Conservation (phyloP, 2,113 vertebrate species). For the Glaucomys volans region DNA sequence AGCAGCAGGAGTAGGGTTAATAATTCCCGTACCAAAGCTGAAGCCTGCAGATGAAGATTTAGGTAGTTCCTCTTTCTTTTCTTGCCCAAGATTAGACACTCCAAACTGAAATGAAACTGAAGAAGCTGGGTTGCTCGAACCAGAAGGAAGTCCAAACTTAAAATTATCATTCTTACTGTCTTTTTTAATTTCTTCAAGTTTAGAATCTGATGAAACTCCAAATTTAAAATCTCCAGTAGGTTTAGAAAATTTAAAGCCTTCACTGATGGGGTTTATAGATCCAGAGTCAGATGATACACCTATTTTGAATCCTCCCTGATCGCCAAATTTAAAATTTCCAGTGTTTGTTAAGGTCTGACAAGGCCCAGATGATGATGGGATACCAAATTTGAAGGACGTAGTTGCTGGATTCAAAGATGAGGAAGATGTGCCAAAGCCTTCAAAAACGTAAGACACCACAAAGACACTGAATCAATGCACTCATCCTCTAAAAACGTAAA, state of each 20-base stretch:
- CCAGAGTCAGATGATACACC: slow-evolving; percentile 85
- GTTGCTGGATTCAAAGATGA: slow-evolving; percentile 78
- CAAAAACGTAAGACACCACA: slow-evolving; percentile 48
- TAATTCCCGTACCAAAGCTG: slow-evolving; percentile 87
- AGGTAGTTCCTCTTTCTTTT: slow-evolving; percentile 85
- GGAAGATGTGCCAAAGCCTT: slow-evolving; percentile 86
- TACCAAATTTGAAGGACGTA: slow-evolving; percentile 88
- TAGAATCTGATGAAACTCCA: slow-evolving; percentile 86
- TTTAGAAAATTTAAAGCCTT: slow-evolving; percentile 87
- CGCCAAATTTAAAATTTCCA: slow-evolving; percentile 92
- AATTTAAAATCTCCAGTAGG: slow-evolving; percentile 86
- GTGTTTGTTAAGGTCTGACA: slow-evolving; percentile 83
- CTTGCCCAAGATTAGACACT: slow-evolving; percentile 82
- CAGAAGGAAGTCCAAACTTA: slow-evolving; percentile 89
- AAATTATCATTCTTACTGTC: slow-evolving; percentile 87
- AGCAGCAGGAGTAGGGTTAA: slow-evolving; percentile 80
- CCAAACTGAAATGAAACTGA: slow-evolving; percentile 87
- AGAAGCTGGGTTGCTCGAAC: slow-evolving; percentile 78
- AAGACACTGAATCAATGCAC: background rate
- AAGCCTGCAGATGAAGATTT: slow-evolving; percentile 86
- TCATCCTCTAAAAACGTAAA: background rate
- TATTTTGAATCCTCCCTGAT: slow-evolving; percentile 87
- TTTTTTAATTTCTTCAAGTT: slow-evolving; percentile 89
- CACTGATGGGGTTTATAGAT: slow-evolving; percentile 76
- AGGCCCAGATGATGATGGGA: slow-evolving; percentile 85